Conservation (phyloP, 2,888 invertebrate species). For the Malthinus seriepunctatus region DNA sequence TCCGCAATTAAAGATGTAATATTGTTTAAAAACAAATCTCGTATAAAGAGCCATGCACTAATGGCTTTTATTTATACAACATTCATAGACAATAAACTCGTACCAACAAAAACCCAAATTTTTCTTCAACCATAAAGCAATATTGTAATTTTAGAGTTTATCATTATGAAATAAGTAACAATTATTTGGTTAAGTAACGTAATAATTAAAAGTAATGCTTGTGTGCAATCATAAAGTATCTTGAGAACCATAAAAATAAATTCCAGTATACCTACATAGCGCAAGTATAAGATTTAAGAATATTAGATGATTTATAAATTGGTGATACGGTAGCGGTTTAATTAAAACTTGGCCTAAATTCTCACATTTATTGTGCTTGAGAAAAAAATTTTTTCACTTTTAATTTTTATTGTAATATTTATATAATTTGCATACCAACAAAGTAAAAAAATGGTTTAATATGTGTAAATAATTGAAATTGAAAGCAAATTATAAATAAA, state of each 20-base stretch:
- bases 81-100: too few species aligned
- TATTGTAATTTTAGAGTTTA: too few species aligned
- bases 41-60: too few species aligned
- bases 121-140: too few species aligned
- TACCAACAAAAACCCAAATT: too few species aligned
- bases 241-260: constrained; percentile 4
- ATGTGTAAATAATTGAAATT: neutral
- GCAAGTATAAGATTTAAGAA: neutral
- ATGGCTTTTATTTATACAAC: too few species aligned
- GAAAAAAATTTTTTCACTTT: neutral
- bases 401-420: neutral
- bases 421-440: neutral
- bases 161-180: neutral
- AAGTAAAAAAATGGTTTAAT: neutral
- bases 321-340: neutral
- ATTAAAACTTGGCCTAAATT: neutral
- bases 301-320: constrained; percentile 5
- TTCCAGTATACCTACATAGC: neutral
- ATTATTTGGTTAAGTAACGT: constrained; percentile 1
- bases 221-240: neutral
- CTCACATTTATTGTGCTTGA: constrained; percentile 1
- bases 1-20: too few species aligned
- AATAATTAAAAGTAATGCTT: constrained; percentile 1
- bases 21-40: too few species aligned
- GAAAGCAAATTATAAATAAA: neutral